Base-by-base conservation (phyloP, 2,888 invertebrate genomes). In the Lumbricus terrestris region DNA sequence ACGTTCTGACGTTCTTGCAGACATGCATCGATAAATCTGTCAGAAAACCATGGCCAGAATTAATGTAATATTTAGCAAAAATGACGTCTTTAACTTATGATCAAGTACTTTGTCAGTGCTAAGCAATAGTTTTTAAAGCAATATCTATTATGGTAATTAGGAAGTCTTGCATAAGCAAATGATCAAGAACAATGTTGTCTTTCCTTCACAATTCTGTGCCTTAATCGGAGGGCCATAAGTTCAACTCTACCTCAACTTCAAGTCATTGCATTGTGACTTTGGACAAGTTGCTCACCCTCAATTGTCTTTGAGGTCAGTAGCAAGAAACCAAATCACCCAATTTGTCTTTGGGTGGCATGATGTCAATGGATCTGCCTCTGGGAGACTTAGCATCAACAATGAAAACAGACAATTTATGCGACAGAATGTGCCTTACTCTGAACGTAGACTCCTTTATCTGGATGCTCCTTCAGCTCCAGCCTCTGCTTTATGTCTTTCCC, bases 1-100 rank as follows among this genome's bases (percentile, higher is more conserved):
- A 98, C 93, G 97, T 97, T 0, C 95, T 93, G 0, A 97, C 97
- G 94, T 96, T 96, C 93, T 97, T 97, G 1, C 98, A 97, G 0
- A 97, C 96, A 93, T 97, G 97, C 93, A 96, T 96, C 0, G 97
- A 96, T 83, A 97, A 94, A 88, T 96, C 96, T 96, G 93, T 6
- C 35, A 85, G 15, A 85, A n/a, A 69, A 69, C 29, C 69, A 69
- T 13, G 8, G n/a, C 69, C n/a, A 69, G 69, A 69, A 69, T 29
- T 69, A 69, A 69, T 8, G 13, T 69, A 69, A 69, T n/a, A n/a
- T n/a, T n/a, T n/a, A n/a, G 29, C 29, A 11, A 1, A 69, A n/a
- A 69, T n/a, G n/a, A 69, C 0, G 8, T 23, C n/a, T n/a, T n/a
- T n/a, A n/a, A n/a, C n/a, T n/a, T n/a, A n/a, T n/a, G n/a, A n/a